Base-by-base conservation (phyloP, 2,113 vertebrate genomes). In the Cercocebus atys region DNA sequence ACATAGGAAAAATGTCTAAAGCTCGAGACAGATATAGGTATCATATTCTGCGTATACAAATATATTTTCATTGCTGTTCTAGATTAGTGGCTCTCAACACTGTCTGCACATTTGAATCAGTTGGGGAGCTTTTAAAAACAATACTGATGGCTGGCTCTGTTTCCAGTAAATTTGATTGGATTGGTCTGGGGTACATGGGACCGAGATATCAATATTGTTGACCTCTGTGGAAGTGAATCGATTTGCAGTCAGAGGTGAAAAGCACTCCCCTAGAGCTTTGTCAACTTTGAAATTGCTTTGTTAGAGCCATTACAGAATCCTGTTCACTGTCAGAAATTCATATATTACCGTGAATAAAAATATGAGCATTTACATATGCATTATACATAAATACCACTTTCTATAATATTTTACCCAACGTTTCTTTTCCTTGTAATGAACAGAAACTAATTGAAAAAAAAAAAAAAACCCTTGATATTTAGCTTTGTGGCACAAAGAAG, bases 121-220 rank as follows among this genome's bases (percentile, higher is more conserved):
- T 27, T 84, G 70, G 27, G 50, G 13, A 92, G 18, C 20, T 95
- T 95, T 92, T 90, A 68, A 72, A 88, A 75, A 30, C 7, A 68
- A 50, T 72, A 38, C 8, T 61, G 10, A 61, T 55, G 5, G 8
- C 18, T 81, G 35, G 20, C 43, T 76, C 23, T 78, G 10, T 86
- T 96, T 47, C 17, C 25, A 55, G 47, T 43, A 52, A 55, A 86
- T 91, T 18, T 75, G 2, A 72, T 68, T 72, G 73, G 9, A 35
- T 32, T 85, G 81, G 6, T 18, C 22, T 72, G 18, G 22, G 1
- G 5, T 20, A n/a, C 2, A 5, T 66, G 30, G 32, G 8, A 85
- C 8, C 6, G 17, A 80, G 30, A 4, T 10, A 68, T 86, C 7
- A 6, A 11, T 17, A 57, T 50, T 80, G 4, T 70, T 83, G 70